These are phyloP conservation scores for Arvicanthis niloticus DNA, from an alignment of 2,113 vertebrate species.

Conservation along the genomic window DNA sequence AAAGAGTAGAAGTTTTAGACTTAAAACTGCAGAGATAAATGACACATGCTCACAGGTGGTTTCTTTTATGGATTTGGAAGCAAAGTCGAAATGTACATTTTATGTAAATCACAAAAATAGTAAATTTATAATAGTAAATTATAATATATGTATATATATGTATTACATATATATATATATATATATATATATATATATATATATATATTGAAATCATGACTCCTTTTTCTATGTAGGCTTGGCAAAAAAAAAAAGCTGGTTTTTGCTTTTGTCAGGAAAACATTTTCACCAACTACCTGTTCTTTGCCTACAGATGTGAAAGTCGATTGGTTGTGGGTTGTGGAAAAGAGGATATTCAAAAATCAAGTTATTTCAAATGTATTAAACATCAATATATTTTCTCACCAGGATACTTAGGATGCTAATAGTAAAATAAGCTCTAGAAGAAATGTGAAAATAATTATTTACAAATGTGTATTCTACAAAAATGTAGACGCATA, in stretches of 20 bases:
- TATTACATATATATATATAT: too few species aligned
- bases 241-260: not conserved
- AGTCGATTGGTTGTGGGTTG: not conserved
- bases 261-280: conserved; percentile 16
- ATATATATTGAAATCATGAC: not conserved
- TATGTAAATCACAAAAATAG: not conserved
- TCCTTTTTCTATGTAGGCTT: conserved; percentile 34
- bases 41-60: not conserved
- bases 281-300: not conserved
- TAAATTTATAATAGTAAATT: not conserved
- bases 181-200: too few species aligned
- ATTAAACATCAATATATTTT: conserved; percentile 85
- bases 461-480: conserved; percentile 78
- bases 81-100: not conserved
- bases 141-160: too few species aligned
- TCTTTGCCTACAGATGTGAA: not conserved
- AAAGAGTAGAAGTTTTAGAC: not conserved
- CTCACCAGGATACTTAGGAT: conserved; percentile 82
- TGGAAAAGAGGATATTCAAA: conserved; percentile 63
- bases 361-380: conserved; percentile 84
- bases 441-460: conserved; percentile 85
- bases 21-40: not conserved
- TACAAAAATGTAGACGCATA: conserved; percentile 80
- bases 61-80: not conserved
- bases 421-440: conserved; percentile 87